Base-by-base conservation (phyloP, 2,113 vertebrate species). In the Pipra filicauda region DNA sequence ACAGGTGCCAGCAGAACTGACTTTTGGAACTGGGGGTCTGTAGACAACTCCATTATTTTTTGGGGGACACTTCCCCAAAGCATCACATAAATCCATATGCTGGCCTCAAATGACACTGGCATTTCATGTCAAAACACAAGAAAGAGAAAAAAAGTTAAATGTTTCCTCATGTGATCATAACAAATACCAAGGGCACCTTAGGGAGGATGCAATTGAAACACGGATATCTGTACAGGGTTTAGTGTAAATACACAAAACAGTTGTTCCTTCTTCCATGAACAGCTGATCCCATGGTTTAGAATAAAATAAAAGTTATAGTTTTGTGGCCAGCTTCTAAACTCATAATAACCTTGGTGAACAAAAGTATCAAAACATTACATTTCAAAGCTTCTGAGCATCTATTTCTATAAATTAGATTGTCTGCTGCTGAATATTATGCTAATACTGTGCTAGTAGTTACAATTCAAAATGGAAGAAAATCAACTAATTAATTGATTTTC, bases 101-200 rank as follows among this genome's bases (percentile, higher is more conserved):
- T 3, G 8, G 1, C 54, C 23, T 52, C 35, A 73, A 2, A 52
- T 33, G 5, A 33, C 24, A 33, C 33, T 48, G 12, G 2, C 8
- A 37, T 37, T 39, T 67, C 33, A 26, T 5, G 5, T 16, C 15
- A 39, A 84, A 91, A 54, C 27, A 70, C 0, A 0, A 44, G 16
- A 43, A 77, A 49, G 55, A 64, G 39, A 70, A 62, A 66, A 10
- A 79, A 59, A 72, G 43, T 69, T 8, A 58, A 71, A 31, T 4
- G 3, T 57, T 70, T 93, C 41, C 24, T 52, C 12, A 17, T 66
- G 33, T 62, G 31, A 57, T 23, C 30, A 76, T 2, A 4, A 2
- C 8, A 39, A 71, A 43, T 35, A 51, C 5, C 4, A 6, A 35
- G 6, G 5, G 2, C 14, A 61, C 18, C 23, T 73, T 30, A 70